Evolutionary conservation across 2,113 vertebrate genomes (phyloP).

Genomic region (Cryptotis parvus): DNA sequence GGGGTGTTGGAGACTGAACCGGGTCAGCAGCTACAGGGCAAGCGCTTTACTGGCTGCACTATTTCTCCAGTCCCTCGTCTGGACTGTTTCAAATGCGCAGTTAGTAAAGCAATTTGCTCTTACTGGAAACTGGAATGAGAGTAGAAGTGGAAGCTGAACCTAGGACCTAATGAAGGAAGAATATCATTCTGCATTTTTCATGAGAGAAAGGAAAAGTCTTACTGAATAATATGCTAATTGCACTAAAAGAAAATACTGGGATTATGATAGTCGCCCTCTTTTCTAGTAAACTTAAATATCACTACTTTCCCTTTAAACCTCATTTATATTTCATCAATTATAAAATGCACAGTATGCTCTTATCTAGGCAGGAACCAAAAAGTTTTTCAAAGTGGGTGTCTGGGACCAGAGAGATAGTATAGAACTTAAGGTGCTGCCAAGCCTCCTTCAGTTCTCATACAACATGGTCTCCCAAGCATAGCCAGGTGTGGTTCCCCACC

Average conservation of each 20-base stretch:
- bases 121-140: neutral
- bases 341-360: neutral
- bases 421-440: too few species aligned
- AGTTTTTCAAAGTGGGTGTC: neutral
- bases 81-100: neutral
- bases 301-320: slow-evolving; percentile 24
- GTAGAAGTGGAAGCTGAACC: neutral
- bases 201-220: neutral
- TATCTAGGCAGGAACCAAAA: slow-evolving; percentile 12
- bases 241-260: neutral
- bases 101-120: slow-evolving; percentile 12
- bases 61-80: neutral
- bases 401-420: too few species aligned
- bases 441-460: too few species aligned
- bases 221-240: slow-evolving; percentile 46
- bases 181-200: slow-evolving; percentile 16
- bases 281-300: slow-evolving; percentile 42
- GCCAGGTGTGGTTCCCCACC: too few species aligned
- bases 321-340: neutral
- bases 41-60: too few species aligned
- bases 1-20: too few species aligned
- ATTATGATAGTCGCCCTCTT: slow-evolving; percentile 2
- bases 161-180: slow-evolving; percentile 56
- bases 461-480: too few species aligned
- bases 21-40: too few species aligned